Conservation (phyloP, 2,888 invertebrate species). For the Hedya salicella region DNA sequence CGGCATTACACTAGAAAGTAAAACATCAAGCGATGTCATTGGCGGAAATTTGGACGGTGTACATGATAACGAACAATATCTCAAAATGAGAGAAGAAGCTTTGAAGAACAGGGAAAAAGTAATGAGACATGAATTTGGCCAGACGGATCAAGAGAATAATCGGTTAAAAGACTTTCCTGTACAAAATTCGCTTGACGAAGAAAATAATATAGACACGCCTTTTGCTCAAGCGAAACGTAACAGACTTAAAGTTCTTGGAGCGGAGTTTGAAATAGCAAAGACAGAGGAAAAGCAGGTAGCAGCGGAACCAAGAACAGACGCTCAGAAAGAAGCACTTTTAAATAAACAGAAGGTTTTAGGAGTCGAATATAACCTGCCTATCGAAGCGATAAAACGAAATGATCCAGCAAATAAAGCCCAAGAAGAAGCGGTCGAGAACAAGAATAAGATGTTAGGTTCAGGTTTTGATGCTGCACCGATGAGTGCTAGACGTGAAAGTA, state of each 20-base stretch:
- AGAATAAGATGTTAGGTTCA: slow-evolving; percentile 58
- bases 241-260: slow-evolving; percentile 68
- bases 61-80: slow-evolving; percentile 66
- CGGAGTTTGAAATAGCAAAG: slow-evolving; percentile 58
- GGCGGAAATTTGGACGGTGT: slow-evolving; percentile 63
- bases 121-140: slow-evolving; percentile 78
- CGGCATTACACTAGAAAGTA: slow-evolving; percentile 50
- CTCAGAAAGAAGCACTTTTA: slow-evolving; percentile 85
- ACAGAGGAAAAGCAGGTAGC: slow-evolving; percentile 43
- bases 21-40: slow-evolving; percentile 68
- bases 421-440: slow-evolving; percentile 73
- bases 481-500: slow-evolving; percentile 53
- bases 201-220: slow-evolving; percentile 65
- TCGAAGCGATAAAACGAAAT: slow-evolving; percentile 52
- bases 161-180: slow-evolving; percentile 51
- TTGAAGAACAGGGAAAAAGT: slow-evolving; percentile 81
- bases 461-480: slow-evolving; percentile 57
- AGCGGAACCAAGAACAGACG: slow-evolving; percentile 68
- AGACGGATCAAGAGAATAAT: slow-evolving; percentile 68
- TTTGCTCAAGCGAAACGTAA: slow-evolving; percentile 70
- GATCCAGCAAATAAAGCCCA: slow-evolving; percentile 70
- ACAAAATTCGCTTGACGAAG: slow-evolving; percentile 60
- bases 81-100: slow-evolving; percentile 73
- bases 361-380: slow-evolving; percentile 84
- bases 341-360: slow-evolving; percentile 86